Evolutionary conservation across 2,113 vertebrate genomes (phyloP), one percentile per base, ranked within the genome.

Genomic region (Calonectris borealis): DNA sequence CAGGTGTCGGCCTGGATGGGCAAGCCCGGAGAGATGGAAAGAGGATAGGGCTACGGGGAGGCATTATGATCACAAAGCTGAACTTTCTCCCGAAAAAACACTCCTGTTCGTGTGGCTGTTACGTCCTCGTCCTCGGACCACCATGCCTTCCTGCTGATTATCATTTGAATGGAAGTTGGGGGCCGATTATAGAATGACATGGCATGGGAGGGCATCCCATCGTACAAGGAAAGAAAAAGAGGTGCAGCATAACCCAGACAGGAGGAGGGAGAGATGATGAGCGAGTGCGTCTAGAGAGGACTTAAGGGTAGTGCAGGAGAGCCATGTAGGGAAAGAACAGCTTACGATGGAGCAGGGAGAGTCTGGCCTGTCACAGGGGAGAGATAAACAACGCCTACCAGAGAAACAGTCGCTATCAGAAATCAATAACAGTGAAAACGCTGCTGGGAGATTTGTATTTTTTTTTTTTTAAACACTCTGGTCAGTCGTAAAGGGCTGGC

Each of bases 401-500:
- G 79, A 65, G 54, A 42, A 88, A 55, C 60, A 48, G 77, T 26
- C 7, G 0, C 85, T 90, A 94, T 94, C 83, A 62, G 89, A 80
- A 87, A 94, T 92, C 95, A 79, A 1, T 79, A 93, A 61, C 57
- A 87, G 77, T 15, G 2, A 58, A 92, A 89, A 94, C 0, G 9
- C 86, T 87, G 32, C 29, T 34, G 44, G 58, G 62, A 92, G 27
- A 36, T 32, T 61, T 70, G 36, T 13, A 8, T 52, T 38, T 40
- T 40, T 40, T 38, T 85, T 51, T 90, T 90, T 93, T 86, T 89
- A 75, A 90, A 83, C 66, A 49, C 83, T 73, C 66, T 75, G 69
- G 76, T 91, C 77, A 65, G 72, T 72, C 69, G 57, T 93, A 93
- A 93, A 92, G 38, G 40, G 61, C 73, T 97, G 91, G 92, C 68